Evolutionary conservation across 2,797 vertebrate genomes (phyloP).

Genomic region (Pteropus rufus): DNA sequence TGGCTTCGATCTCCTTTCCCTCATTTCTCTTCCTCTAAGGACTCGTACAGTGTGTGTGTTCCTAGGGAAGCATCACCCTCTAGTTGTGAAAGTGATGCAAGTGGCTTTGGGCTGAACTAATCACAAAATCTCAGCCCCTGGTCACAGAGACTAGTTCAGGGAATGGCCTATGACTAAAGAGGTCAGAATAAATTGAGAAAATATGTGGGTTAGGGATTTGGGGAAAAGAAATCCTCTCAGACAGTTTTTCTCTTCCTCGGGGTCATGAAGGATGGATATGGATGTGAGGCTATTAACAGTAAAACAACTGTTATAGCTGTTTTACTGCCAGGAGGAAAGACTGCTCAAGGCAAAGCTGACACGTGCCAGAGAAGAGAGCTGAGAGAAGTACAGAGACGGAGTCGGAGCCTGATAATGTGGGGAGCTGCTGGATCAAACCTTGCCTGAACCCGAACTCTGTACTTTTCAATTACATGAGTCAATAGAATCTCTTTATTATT

Average conservation of each 20-base stretch:
- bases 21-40: not conserved
- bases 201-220: not conserved
- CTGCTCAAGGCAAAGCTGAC: not conserved
- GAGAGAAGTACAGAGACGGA: not conserved
- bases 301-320: not conserved
- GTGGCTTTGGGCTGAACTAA: not conserved
- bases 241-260: not conserved
- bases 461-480: not conserved
- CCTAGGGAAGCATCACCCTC: not conserved
- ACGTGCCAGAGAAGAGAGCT: not conserved
- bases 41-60: not conserved
- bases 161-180: not conserved
- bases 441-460: not conserved
- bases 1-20: not conserved
- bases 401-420: not conserved
- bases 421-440: not conserved
- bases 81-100: not conserved
- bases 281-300: not conserved
- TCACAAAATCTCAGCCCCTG: not conserved
- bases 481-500: not conserved
- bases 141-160: not conserved
- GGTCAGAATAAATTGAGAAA: not conserved
- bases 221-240: not conserved
- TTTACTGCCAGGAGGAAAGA: not conserved
- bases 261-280: not conserved